These are phyloP conservation scores for Carterocephalus palaemon DNA, from an alignment of 2,888 invertebrate genomes.

Conservation along the genomic window DNA sequence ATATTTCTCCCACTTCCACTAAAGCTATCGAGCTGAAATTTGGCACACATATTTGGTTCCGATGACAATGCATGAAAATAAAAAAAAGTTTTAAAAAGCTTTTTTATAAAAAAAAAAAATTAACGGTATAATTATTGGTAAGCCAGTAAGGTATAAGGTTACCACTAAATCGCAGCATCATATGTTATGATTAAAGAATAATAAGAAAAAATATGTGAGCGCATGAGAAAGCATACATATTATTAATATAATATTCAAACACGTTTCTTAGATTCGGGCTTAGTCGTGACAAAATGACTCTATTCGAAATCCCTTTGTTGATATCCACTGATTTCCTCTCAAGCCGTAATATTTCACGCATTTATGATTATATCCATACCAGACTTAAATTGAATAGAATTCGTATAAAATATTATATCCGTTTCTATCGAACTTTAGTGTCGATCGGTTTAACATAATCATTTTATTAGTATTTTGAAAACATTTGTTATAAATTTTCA, in stretches of 20 bases:
- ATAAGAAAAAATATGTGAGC: conserved; percentile 21
- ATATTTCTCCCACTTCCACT: too few species aligned
- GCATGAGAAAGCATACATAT: conserved; percentile 10
- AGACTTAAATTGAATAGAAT: conserved; percentile 52
- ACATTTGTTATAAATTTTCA: conserved; percentile 18
- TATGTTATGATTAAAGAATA: conserved; percentile 4
- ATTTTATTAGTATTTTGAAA: conserved; percentile 7
- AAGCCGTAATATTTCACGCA: conserved; percentile 47
- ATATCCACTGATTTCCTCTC: conserved; percentile 41
- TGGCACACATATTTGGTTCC: too few species aligned
- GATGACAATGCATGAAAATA: too few species aligned
- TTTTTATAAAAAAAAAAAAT: too few species aligned
- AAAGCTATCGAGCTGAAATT: too few species aligned
- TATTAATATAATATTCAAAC: conserved; percentile 46
- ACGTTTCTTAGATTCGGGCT: conserved; percentile 38
- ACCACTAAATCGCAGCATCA: neutral
- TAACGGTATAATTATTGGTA: too few species aligned
- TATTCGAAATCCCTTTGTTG: conserved; percentile 49
- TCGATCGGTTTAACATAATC: conserved; percentile 23
- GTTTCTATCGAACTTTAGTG: conserved; percentile 10
- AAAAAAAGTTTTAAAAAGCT: too few species aligned
- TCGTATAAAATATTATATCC: conserved; percentile 39
- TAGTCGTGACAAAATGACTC: conserved; percentile 50
- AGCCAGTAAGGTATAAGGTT: too few species aligned
- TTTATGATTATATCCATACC: conserved; percentile 46